Percentiles rank a stretch among this genome's conserved stretches.
Evolutionary conservation across 2,888 invertebrate genomes (phyloP).

Genomic region (Eretmocerus hayati): DNA sequence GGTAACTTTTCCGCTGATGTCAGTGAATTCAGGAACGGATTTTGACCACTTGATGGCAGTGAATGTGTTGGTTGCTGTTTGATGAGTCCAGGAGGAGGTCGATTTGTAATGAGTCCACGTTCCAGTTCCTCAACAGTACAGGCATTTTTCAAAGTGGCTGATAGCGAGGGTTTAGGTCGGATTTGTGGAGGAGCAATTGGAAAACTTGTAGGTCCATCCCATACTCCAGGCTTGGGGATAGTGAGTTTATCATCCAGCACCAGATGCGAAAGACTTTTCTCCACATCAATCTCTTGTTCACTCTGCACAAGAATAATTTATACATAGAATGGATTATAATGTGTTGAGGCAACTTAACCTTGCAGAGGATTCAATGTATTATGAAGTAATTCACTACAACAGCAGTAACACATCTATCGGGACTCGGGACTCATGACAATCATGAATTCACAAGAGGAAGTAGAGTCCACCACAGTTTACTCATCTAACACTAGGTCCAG

Average conservation of each 20-base stretch:
- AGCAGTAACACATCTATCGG: too few relatives aligned
- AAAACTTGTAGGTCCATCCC: conserved; percentile 46
- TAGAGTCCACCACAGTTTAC: too few relatives aligned
- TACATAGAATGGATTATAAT: not conserved
- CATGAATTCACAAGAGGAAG: too few relatives aligned
- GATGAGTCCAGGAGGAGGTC: conserved; percentile 32
- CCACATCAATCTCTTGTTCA: conserved; percentile 41
- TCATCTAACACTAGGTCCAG: too few relatives aligned
- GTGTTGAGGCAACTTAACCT: too few relatives aligned
- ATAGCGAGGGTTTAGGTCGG: conserved; percentile 27
- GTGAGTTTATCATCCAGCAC: conserved; percentile 53
- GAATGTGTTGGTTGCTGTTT: conserved; percentile 11
- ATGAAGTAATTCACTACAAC: too few relatives aligned
- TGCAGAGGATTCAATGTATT: too few relatives aligned
- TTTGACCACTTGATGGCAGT: conserved; percentile 4
- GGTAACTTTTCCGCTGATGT: conserved; percentile 16
- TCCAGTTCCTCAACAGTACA: conserved; percentile 70
- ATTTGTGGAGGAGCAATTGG: conserved; percentile 29
- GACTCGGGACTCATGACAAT: too few relatives aligned
- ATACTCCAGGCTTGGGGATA: conserved; percentile 47
- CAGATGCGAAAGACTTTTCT: conserved; percentile 54
- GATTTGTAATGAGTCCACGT: conserved; percentile 56
- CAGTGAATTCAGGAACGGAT: conserved; percentile 20
- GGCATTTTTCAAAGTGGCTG: conserved; percentile 52
- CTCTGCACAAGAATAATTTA: conserved; percentile 26